Evolutionary conservation across 1,140 invertebrate genomes (phyloP).

Genomic region (Tachypleus tridentatus): DNA sequence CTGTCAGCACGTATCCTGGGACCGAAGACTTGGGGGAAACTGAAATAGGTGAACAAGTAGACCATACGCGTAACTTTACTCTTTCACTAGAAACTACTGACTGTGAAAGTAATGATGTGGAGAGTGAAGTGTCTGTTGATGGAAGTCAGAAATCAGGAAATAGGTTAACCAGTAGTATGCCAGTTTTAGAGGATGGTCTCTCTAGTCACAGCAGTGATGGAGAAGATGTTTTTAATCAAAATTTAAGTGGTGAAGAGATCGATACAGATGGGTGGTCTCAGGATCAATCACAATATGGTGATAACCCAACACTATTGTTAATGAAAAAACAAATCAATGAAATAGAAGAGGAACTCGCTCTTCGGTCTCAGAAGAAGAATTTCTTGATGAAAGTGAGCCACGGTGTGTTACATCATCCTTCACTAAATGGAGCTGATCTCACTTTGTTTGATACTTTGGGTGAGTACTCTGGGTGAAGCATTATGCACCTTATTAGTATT

Average conservation of each 20-base stretch:
- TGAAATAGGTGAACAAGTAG: slow-evolving; percentile 39
- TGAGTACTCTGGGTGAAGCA: too few relatives aligned
- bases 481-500: too few relatives aligned
- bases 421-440: slow-evolving; percentile 16
- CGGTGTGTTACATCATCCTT: slow-evolving; percentile 6
- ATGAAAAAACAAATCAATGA: slow-evolving; percentile 61
- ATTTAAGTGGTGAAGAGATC: slow-evolving; percentile 5
- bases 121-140: slow-evolving; percentile 46
- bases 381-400: slow-evolving; percentile 1
- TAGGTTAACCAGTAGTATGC: slow-evolving; percentile 53
- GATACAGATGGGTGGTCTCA: background rate
- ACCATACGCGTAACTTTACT: slow-evolving; percentile 62
- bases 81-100: slow-evolving; percentile 91
- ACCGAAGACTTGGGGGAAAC: slow-evolving; percentile 51
- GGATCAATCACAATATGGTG: background rate
- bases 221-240: slow-evolving; percentile 54
- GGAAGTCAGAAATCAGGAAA: slow-evolving; percentile 32
- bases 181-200: slow-evolving; percentile 81
- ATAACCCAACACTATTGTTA: slow-evolving; percentile 42
- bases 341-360: slow-evolving; percentile 56
- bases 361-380: slow-evolving; percentile 29
- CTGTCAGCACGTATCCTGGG: slow-evolving; percentile 31
- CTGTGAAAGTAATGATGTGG: slow-evolving; percentile 79
- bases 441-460: slow-evolving; percentile 17
- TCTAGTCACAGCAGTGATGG: slow-evolving; percentile 80